phyloP scores from a whole-genome alignment of 2,888 invertebrate species.

The Venusia cambrica region DNA sequence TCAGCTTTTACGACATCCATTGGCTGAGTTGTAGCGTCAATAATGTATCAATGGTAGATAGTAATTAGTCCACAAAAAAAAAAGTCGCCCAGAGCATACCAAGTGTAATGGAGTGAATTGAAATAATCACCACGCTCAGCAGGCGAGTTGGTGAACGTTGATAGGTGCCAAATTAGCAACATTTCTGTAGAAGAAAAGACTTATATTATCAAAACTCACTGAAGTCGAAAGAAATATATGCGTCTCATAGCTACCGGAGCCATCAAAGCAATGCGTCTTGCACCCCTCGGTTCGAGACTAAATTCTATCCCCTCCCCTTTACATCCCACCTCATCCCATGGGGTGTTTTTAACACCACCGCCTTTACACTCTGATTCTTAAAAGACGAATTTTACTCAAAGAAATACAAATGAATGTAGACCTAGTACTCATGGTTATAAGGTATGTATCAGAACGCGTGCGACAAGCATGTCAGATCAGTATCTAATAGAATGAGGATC shows the following conservation, averaged over 20 bases:
- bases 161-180: too few relatives aligned
- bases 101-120: too few relatives aligned
- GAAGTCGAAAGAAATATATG: too few relatives aligned
- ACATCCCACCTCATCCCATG: constrained; percentile 37
- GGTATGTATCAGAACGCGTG: constrained; percentile 14
- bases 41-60: too few relatives aligned
- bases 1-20: too few relatives aligned
- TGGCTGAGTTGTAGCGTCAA: too few relatives aligned
- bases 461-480: constrained; percentile 53
- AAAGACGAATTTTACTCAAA: constrained; percentile 50
- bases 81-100: too few relatives aligned
- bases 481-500: constrained; percentile 59
- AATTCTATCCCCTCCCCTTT: constrained; percentile 44
- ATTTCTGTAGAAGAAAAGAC: too few relatives aligned
- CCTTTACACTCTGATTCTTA: constrained; percentile 41
- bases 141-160: too few relatives aligned
- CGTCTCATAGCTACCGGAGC: constrained; percentile 38
- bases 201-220: too few relatives aligned
- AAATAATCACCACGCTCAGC: too few relatives aligned
- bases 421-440: background rate
- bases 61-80: too few relatives aligned
- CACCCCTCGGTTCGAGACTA: constrained; percentile 42
- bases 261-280: constrained; percentile 54
- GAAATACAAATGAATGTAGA: constrained; percentile 25
- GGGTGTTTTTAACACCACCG: constrained; percentile 63